Evolutionary conservation across 2,113 vertebrate genomes (phyloP).

Genomic region (Malurus melanocephalus): DNA sequence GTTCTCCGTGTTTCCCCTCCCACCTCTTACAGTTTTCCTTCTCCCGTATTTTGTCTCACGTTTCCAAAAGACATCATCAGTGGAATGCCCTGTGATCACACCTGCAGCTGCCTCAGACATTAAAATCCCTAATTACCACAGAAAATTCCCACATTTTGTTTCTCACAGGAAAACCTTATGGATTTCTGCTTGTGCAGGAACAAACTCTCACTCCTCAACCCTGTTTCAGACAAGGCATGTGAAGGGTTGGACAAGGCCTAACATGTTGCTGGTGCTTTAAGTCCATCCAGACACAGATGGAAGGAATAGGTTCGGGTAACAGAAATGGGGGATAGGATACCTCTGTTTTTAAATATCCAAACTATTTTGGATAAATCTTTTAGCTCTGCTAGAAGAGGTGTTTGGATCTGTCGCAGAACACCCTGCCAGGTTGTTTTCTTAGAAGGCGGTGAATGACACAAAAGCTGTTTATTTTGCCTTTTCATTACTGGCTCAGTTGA

Average conservation of each 20-base stretch:
- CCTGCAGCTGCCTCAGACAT: neutral
- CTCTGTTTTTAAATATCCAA: neutral
- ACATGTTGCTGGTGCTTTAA: neutral
- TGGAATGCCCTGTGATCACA: neutral
- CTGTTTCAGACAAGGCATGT: neutral
- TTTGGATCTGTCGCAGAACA: neutral
- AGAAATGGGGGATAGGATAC: neutral
- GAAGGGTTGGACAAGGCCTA: neutral
- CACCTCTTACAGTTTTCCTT: neutral
- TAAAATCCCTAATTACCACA: neutral
- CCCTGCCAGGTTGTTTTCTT: neutral
- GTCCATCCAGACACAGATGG: neutral
- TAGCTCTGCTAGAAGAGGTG: neutral
- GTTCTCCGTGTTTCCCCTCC: neutral
- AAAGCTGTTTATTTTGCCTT: neutral
- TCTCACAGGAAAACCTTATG: neutral
- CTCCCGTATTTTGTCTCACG: neutral
- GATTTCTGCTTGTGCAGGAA: neutral
- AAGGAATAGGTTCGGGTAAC: neutral
- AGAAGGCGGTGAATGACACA: neutral
- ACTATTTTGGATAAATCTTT: neutral
- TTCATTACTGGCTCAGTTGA: neutral
- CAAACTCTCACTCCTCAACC: neutral
- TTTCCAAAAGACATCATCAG: neutral
- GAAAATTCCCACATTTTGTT: neutral